Percentiles rank a stretch among this genome's conserved stretches.
These are phyloP conservation scores for Leptopilina syphax DNA, from an alignment of 2,888 invertebrate species.

Conservation along the genomic window DNA sequence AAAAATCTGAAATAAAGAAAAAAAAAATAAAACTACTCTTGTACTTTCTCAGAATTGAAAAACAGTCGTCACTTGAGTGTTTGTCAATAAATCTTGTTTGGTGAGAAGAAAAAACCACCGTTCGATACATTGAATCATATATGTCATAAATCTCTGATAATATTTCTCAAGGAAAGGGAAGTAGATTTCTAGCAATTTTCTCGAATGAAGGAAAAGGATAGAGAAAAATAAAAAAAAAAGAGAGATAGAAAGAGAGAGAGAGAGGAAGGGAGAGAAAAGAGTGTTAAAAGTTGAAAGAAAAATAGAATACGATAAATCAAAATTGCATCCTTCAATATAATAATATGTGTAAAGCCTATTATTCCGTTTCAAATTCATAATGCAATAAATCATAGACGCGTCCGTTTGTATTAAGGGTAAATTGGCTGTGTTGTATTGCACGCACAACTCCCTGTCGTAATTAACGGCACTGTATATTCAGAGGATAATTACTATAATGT, in stretches of 20 bases:
- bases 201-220: background rate
- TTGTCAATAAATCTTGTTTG: constrained; percentile 7
- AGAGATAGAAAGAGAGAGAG: background rate
- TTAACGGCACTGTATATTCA: constrained; percentile 73
- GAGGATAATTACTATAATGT: constrained; percentile 76
- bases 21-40: background rate
- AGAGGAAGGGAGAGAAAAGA: background rate
- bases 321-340: constrained; percentile 43
- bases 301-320: constrained; percentile 46
- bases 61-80: background rate
- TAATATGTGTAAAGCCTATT: constrained; percentile 49
- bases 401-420: constrained; percentile 71
- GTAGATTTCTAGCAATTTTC: no score
- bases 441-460: constrained; percentile 59
- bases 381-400: constrained; percentile 70
- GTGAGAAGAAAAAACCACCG: background rate
- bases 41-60: background rate
- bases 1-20: background rate
- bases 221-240: background rate
- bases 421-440: constrained; percentile 71
- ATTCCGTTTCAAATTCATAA: constrained; percentile 66
- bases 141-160: background rate
- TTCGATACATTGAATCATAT: background rate
- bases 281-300: background rate
- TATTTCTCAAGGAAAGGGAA: background rate